phyloP scores from a whole-genome alignment of 1,140 invertebrate species.

The Cotesia glomerata region DNA sequence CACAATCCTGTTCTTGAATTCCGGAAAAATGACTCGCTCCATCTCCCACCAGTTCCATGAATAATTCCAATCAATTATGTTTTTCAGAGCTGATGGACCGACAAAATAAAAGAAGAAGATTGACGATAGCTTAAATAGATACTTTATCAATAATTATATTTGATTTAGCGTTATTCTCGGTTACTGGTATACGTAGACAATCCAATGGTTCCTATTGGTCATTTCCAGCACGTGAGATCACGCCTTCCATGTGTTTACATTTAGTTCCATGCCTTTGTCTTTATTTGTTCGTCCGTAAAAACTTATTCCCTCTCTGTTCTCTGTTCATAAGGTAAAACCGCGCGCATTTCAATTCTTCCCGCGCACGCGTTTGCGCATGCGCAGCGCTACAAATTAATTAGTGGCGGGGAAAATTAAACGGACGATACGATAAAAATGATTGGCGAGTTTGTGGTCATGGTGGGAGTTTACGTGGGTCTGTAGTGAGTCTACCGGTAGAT shows the following conservation, averaged over 20 bases:
- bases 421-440: background rate
- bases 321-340: too few relatives aligned
- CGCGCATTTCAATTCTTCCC: too few relatives aligned
- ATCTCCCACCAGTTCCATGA: too few relatives aligned
- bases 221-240: background rate
- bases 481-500: slow-evolving; percentile 12
- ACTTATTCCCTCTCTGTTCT: background rate
- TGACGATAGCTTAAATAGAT: too few relatives aligned
- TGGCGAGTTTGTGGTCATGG: background rate
- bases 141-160: too few relatives aligned
- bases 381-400: background rate
- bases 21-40: too few relatives aligned
- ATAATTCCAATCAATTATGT: too few relatives aligned
- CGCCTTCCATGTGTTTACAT: background rate
- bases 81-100: too few relatives aligned
- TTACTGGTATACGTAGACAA: background rate
- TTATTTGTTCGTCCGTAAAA: background rate
- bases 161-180: too few relatives aligned
- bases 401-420: background rate
- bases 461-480: slow-evolving; percentile 5
- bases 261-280: background rate
- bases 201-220: background rate
- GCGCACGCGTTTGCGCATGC: background rate
- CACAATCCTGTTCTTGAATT: too few relatives aligned
- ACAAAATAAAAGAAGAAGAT: too few relatives aligned